phyloP scores from a whole-genome alignment of 1,140 invertebrate genomes.

The Habropoda laboriosa region DNA sequence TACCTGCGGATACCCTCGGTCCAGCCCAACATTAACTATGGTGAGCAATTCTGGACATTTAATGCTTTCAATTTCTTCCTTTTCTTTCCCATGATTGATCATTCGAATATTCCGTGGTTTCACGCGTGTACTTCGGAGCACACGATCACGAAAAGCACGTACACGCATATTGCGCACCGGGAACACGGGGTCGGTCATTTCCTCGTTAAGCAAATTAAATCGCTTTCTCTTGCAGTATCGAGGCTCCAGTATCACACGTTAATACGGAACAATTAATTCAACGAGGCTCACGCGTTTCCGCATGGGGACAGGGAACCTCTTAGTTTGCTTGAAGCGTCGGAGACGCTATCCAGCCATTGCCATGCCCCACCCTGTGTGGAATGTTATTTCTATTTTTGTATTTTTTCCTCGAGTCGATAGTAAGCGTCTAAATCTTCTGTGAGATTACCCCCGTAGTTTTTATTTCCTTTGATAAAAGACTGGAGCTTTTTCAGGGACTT shows the following conservation, averaged over 20 bases:
- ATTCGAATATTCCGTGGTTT: background rate
- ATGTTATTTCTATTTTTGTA: conserved; percentile 62
- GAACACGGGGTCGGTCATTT: conserved; percentile 57
- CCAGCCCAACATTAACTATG: conserved; percentile 91
- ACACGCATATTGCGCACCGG: conserved; percentile 25
- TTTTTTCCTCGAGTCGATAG: background rate
- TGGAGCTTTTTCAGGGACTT: background rate
- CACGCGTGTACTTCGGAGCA: background rate
- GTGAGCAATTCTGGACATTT: conserved; percentile 80
- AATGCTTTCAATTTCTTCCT: background rate
- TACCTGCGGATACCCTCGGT: conserved; percentile 91
- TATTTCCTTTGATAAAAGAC: background rate
- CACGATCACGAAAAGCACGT: background rate
- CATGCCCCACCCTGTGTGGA: conserved; percentile 66
- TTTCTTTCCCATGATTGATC: no score
- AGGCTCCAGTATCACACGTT: background rate
- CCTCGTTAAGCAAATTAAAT: conserved; percentile 54
- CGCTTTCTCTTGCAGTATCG: background rate
- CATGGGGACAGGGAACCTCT: background rate
- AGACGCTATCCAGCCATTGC: conserved; percentile 73
- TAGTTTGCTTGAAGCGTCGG: conserved; percentile 58
- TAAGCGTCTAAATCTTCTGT: background rate
- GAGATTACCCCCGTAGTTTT: background rate
- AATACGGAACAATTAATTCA: background rate
- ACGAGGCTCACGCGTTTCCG: background rate